These are phyloP conservation scores for Rhinogobio ventralis DNA, from an alignment of 2,797 vertebrate genomes.

Conservation along the genomic window DNA sequence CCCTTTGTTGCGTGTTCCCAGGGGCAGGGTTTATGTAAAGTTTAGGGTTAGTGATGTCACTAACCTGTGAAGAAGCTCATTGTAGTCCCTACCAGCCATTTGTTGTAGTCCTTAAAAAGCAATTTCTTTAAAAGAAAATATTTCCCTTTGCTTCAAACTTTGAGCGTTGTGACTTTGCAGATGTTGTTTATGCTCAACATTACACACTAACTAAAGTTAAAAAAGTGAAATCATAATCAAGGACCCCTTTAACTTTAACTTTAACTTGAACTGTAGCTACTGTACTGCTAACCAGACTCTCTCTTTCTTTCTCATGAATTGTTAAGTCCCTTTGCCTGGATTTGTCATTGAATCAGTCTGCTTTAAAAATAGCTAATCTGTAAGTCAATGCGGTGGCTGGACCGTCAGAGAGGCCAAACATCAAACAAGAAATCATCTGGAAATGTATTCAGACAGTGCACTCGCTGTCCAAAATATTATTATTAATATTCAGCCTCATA, in stretches of 20 bases:
- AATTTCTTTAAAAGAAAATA: no score
- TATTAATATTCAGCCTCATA: slow-evolving; percentile 37
- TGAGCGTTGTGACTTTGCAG: no score
- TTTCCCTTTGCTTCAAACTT: no score
- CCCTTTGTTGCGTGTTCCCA: no score
- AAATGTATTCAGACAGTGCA: slow-evolving; percentile 27
- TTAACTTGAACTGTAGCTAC: not conserved
- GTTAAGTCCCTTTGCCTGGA: slow-evolving; percentile 9
- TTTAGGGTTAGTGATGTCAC: no score
- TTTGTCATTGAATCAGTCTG: slow-evolving; percentile 41
- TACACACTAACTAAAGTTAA: no score
- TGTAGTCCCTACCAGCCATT: no score
- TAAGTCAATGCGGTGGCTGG: slow-evolving; percentile 19
- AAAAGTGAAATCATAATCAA: no score
- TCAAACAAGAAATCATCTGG: slow-evolving; percentile 33
- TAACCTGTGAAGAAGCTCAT: no score
- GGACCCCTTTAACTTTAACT: not conserved
- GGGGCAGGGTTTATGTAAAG: no score
- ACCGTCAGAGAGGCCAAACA: slow-evolving; percentile 5
- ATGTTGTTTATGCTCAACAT: no score
- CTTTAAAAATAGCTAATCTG: slow-evolving; percentile 36
- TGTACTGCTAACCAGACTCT: not conserved
- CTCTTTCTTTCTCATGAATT: not conserved
- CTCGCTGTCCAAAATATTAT: slow-evolving; percentile 19
- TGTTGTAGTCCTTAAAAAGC: no score